Evolutionary conservation across 2,113 vertebrate species (phyloP), one percentile per base, ranked within the genome.

Genomic region (Gambusia affinis): DNA sequence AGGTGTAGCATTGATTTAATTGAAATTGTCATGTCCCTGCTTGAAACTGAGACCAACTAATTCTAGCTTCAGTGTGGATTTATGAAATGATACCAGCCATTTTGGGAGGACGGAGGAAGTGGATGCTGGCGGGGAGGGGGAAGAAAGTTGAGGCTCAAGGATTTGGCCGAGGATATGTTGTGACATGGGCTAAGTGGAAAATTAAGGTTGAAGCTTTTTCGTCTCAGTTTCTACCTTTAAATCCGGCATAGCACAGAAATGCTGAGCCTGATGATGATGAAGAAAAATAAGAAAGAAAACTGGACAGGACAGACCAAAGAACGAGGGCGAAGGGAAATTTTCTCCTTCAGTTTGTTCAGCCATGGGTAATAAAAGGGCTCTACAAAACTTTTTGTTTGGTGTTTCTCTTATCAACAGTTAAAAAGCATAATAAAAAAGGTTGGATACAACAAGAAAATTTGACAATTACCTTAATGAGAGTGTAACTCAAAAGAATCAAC

Each of bases 11-110:
- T 72, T 85, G 84, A 88, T 88, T 91, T 89, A 64, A 89, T 90
- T 90, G 67, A 83, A 80, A 88, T 82, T 75, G 79, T 79, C 77
- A 62, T 84, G 77, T 89, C 73, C 71, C 67, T 71, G 72, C 72
- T 77, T 69, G 69, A 93, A 86, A 94, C 78, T 37, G 87, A 83
- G 76, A 76, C 78, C 17, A 54, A 54, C 28, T 71, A 75, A 88
- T 72, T 86, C 61, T 7, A 33, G 73, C 62, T 72, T 79, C 75
- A 84, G 60, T 84, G 61, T 78, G 76, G 76, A 74, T 85, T 88
- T 84, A 65, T 60, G 61, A 47, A 88, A 72, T 70, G 64, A 86
- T 76, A 75, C 73, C 42, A 79, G 80, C 47, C 67, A 54, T 81
- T 79, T 78, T 19, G 69, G 42, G 64, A 67, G 67, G 31, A 69